Evolutionary conservation across 2,888 invertebrate genomes (phyloP), one percentile per base, ranked within the genome.

Genomic region (Oligia fasciuncula): DNA sequence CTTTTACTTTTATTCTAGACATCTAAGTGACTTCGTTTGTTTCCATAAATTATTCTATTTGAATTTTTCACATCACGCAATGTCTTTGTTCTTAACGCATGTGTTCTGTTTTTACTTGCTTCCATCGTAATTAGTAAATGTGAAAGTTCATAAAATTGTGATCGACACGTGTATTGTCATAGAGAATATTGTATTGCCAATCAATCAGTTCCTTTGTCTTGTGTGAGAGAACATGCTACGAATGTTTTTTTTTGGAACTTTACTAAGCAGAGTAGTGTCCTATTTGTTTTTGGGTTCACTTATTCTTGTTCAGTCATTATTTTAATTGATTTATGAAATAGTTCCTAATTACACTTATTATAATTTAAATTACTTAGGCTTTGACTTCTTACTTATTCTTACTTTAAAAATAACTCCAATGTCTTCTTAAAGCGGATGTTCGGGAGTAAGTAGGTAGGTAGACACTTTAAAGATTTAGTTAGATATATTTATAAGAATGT

Each of bases 21-120:
- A 70, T 82, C 67, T 29, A 70, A 43, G 57, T 51, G 76, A 73
- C 79, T 79, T 57, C 66, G 60, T 75, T 76, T 80, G 79, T 89
- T 80, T 77, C 49, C 54, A 79, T 72, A 76, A 69, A 68, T 75
- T 51, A 68, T 80, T 72, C 83, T 35, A 78, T 77, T 77, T 74
- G 74, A 69, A 82, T 14, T 62, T 68, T 84, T 89, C 87, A 83
- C 87, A 85, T 88, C 89, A 89, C 83, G 84, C 86, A 84, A 89
- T 54, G 67, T 78, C 83, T 88, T 85, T 87, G 84, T 87, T 86
- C 79, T 60, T 73, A 75, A 67, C 68, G 70, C 73, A 80, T 68
- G 67, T 84, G 74, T 72, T 73, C 70, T 74, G 80, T 85, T 86
- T 84, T 87, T 80, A 54, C 78, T 73, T 70, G 65, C 29, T 43